Evolutionary conservation across 1,140 invertebrate species (phyloP).

Genomic region (Protaetia brevitarsis): DNA sequence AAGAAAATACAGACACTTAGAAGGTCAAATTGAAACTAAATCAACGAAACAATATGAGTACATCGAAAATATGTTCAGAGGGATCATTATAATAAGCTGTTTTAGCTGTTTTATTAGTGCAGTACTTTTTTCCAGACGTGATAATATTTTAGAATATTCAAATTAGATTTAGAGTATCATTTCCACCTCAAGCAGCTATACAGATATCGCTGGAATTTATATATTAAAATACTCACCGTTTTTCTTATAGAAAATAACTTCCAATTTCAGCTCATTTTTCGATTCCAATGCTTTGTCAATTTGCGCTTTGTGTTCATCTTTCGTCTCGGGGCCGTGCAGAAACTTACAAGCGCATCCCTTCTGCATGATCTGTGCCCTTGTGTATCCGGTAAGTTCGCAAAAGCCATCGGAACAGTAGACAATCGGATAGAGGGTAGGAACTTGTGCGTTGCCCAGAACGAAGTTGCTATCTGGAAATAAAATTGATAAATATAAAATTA

Average conservation of each 20-base stretch:
- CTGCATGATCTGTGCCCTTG: slow-evolving; percentile 94
- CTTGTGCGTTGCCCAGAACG: slow-evolving; percentile 95
- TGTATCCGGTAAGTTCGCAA: slow-evolving; percentile 92
- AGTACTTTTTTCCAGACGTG: too few relatives aligned
- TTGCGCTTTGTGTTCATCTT: slow-evolving; percentile 80
- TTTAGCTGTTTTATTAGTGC: too few relatives aligned
- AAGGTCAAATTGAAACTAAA: too few relatives aligned
- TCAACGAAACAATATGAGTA: too few relatives aligned
- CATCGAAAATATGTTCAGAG: too few relatives aligned
- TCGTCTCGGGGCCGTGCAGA: slow-evolving; percentile 87
- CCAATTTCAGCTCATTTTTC: slow-evolving; percentile 88
- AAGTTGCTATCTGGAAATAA: slow-evolving; percentile 91
- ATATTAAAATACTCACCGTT: slow-evolving; percentile 75
- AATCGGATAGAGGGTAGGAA: slow-evolving; percentile 83
- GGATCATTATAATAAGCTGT: too few relatives aligned
- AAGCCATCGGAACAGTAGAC: slow-evolving; percentile 98
- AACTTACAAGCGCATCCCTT: slow-evolving; percentile 96
- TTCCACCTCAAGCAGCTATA: too few relatives aligned
- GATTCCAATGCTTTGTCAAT: slow-evolving; percentile 86
- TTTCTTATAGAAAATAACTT: slow-evolving; percentile 94
- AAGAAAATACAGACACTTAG: too few relatives aligned
- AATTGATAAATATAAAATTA: not conserved
- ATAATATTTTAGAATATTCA: too few relatives aligned
- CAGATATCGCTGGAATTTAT: too few relatives aligned
- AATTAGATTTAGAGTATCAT: not conserved